Evolutionary conservation across 2,113 vertebrate genomes (phyloP).

Genomic region (Equus przewalskii): DNA sequence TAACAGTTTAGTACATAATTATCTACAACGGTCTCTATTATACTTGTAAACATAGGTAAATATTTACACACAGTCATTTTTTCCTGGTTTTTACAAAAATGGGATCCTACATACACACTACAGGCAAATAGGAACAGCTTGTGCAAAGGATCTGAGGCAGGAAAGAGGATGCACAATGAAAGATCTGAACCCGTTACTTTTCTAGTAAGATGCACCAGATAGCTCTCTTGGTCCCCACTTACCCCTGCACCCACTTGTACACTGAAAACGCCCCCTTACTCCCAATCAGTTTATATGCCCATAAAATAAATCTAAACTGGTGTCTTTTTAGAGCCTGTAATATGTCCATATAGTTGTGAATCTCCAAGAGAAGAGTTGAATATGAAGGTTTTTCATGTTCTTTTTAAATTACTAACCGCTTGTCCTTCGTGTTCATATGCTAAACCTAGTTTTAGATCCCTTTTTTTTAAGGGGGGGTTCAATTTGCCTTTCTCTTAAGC

Average conservation of each 20-base stretch:
- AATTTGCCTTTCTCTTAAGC: neutral
- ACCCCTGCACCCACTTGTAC: neutral
- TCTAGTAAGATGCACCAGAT: neutral
- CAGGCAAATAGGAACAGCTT: neutral
- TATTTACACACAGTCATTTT: neutral
- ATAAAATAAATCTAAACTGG: neutral
- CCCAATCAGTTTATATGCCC: neutral
- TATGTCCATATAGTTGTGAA: neutral
- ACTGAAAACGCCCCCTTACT: no score
- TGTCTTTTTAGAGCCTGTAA: neutral
- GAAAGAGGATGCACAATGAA: neutral
- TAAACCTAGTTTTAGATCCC: neutral
- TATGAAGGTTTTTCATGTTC: neutral
- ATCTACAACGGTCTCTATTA: accelerated
- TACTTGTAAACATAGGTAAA: no score
- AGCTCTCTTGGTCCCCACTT: neutral
- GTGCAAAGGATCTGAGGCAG: neutral
- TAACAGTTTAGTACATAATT: accelerated
- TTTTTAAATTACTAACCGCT: neutral
- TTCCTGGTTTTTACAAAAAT: neutral
- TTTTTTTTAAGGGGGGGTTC: neutral
- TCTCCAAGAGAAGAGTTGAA: neutral
- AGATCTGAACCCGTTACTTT: neutral
- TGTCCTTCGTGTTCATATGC: neutral
- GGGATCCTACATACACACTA: no score